Evolutionary conservation across 35 echinoderm and acorn worm species (phyloP), one percentile per base, ranked within the genome.

Genomic region (Strongylocentrotus purpuratus): DNA sequence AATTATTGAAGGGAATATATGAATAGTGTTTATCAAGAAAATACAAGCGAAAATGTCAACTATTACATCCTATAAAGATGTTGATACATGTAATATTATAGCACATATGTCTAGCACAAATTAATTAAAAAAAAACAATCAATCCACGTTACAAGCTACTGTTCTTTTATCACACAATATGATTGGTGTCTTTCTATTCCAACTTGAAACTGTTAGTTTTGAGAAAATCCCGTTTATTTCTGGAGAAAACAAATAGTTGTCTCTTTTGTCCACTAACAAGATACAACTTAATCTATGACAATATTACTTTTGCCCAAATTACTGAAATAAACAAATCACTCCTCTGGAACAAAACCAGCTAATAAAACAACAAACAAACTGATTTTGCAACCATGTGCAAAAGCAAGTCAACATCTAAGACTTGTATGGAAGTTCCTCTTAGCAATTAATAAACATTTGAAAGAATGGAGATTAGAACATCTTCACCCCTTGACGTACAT

Each of bases 71-170:
- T 78, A 78, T n/a, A 5, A 28, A 78, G 65, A 78, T n/a, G 8
- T 28, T 78, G 7, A 78, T 78, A 78, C 65, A 78, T 31, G 65
- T 78, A 78, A 78, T 78, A 78, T 78, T 78, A 78, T 78, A 78
- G 65, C 65, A 78, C 65, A 78, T 18, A 78, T 78, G 65, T n/a
- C 65, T 78, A 78, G 65, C 65, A 78, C 65, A 78, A 78, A 78
- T 22, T 78, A 78, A 78, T 22, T 41, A 41, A 1, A 10, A 59
- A 59, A 78, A 78, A 78, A 78, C 65, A 31, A 28, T 78, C 65
- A 78, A 78, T 28, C 7, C 22, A 8, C 6, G 65, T 78, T 78
- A 4, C 20, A 78, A 78, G 28, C 28, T 28, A 78, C 22, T 18
- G 18, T 8, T 71, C 5, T 28, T 22, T 78, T 78, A 22, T 59